phyloP scores from a whole-genome alignment of 2,113 vertebrate genomes.

The Eulemur macaco region DNA sequence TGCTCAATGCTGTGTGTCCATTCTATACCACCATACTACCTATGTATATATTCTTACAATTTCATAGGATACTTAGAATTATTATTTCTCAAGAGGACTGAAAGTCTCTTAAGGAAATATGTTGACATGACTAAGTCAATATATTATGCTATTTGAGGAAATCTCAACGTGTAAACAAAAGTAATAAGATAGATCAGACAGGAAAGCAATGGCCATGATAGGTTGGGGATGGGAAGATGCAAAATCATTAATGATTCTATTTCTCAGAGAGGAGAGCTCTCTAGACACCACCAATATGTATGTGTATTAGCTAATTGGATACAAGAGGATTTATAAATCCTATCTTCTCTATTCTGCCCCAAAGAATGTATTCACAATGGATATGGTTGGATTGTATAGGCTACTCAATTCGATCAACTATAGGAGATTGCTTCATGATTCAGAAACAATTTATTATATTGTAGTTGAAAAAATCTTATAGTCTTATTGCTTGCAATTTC shows the following conservation, averaged over 20 bases:
- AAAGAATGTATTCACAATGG: not conserved
- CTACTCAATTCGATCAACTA: slow-evolving; percentile 25
- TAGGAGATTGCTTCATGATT: slow-evolving; percentile 40
- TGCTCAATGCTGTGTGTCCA: not conserved
- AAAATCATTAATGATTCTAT: not conserved
- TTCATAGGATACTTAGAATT: not conserved
- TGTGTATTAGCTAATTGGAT: not conserved
- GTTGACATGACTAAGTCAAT: not conserved
- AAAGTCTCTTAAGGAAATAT: not conserved
- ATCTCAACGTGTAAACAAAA: not conserved
- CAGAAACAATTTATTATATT: slow-evolving; percentile 45
- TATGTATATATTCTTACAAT: not conserved
- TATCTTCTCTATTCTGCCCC: not conserved
- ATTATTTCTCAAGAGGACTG: not conserved
- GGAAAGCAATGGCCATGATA: not conserved
- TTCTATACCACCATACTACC: not conserved
- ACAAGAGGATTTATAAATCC: not conserved
- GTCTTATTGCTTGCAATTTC: not conserved
- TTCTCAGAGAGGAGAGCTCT: not conserved
- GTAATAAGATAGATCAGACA: not conserved
- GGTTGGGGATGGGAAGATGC: not conserved
- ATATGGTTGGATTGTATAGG: not conserved
- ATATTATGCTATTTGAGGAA: not conserved
- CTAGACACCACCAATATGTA: not conserved
- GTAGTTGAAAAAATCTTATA: slow-evolving; percentile 1